A percentile compares a stretch with the other conserved stretches of the same genome.
phyloP scores from a whole-genome alignment of 2,797 vertebrate genomes.

The Arrhamphus sclerolepis region DNA sequence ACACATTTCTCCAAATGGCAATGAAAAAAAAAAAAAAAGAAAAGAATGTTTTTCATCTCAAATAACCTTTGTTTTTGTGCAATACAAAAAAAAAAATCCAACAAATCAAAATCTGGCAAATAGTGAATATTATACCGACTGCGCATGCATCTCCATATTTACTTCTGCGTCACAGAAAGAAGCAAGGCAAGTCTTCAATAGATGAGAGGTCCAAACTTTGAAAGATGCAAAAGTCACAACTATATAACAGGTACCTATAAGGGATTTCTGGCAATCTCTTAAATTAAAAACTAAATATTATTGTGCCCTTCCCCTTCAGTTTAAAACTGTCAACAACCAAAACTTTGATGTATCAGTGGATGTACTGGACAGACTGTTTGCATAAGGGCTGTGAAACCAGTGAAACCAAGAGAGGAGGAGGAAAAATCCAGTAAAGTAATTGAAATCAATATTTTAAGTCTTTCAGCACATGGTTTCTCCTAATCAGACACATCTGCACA shows the following conservation, averaged over 20 bases:
- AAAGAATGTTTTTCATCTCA: too few relatives aligned
- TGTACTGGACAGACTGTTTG: conserved; percentile 48
- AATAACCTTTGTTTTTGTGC: too few relatives aligned
- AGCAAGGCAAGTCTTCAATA: too few relatives aligned
- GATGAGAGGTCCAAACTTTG: too few relatives aligned
- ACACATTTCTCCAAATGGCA: conserved; percentile 24
- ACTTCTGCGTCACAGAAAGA: too few relatives aligned
- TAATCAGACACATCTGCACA: neutral
- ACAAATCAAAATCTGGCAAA: too few relatives aligned
- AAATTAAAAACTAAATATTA: conserved; percentile 8
- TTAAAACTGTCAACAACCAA: conserved; percentile 37
- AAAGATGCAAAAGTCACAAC: neutral
- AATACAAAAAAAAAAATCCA: too few relatives aligned
- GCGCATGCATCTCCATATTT: too few relatives aligned
- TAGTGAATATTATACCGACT: too few relatives aligned
- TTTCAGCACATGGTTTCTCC: conserved; percentile 3
- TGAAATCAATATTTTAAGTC: conserved; percentile 22
- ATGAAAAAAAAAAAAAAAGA: too few relatives aligned
- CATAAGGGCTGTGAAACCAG: conserved; percentile 18
- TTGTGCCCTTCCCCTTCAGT: conserved; percentile 10
- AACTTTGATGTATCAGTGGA: conserved; percentile 31
- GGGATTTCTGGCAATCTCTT: neutral
- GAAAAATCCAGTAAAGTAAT: conserved; percentile 11
- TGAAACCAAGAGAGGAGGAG: conserved; percentile 15
- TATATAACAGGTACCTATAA: neutral